A percentile compares a stretch with the other conserved stretches of the same genome.
phyloP scores from a whole-genome alignment of 2,888 invertebrate species.

The Coenonympha glycerion region DNA sequence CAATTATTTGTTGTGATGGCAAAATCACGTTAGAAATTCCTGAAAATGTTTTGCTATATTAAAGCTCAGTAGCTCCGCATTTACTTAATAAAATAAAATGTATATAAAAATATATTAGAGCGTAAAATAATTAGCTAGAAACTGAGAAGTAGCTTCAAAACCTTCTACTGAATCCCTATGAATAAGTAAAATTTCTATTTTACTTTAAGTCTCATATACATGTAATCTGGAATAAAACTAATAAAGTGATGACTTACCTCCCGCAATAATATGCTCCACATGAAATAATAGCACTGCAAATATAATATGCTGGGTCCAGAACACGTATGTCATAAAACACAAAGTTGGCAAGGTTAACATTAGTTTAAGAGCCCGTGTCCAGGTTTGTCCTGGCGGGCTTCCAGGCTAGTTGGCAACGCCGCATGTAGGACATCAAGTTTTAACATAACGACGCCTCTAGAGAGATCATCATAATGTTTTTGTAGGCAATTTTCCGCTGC shows the following conservation, averaged over 20 bases:
- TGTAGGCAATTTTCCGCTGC: slow-evolving; percentile 18
- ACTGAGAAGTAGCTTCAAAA: too few relatives aligned
- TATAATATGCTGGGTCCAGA: background rate
- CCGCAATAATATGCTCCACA: background rate
- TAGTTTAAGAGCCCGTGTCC: slow-evolving; percentile 15
- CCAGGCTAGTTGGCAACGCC: slow-evolving; percentile 52
- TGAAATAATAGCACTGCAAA: background rate
- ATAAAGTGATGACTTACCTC: too few relatives aligned
- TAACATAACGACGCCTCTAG: slow-evolving; percentile 42
- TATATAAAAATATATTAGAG: too few relatives aligned
- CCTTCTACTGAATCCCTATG: too few relatives aligned
- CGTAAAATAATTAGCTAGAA: too few relatives aligned
- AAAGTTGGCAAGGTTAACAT: background rate
- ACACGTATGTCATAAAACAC: background rate
- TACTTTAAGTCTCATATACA: too few relatives aligned
- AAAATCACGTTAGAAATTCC: background rate
- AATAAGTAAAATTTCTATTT: too few relatives aligned
- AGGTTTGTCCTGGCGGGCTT: slow-evolving; percentile 49
- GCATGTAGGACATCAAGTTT: slow-evolving; percentile 54
- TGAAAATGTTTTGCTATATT: background rate
- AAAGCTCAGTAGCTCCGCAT: background rate
- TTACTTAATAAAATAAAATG: too few relatives aligned
- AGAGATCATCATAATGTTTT: slow-evolving; percentile 39
- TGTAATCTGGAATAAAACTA: too few relatives aligned
- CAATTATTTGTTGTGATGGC: too few relatives aligned